Conservation (phyloP, 1,140 invertebrate species). For the Conopomorpha cramerella region DNA sequence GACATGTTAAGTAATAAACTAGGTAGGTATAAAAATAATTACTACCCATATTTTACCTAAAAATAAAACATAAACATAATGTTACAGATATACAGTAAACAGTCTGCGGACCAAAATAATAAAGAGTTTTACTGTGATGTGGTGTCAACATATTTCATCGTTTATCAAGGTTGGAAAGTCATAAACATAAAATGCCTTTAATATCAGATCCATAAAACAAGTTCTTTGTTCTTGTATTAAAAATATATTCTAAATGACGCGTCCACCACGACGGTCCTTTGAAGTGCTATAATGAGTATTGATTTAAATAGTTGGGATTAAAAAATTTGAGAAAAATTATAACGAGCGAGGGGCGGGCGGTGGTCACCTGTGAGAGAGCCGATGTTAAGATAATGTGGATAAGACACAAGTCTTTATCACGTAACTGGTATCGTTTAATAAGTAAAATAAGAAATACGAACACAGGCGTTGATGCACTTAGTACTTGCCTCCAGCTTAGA, state of each 20-base stretch:
- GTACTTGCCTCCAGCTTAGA: no score
- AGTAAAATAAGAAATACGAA: no score
- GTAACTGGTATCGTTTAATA: no score
- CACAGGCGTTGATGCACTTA: no score
- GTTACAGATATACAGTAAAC: no score
- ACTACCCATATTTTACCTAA: no score
- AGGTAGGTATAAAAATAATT: no score
- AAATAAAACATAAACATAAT: no score
- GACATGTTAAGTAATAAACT: no score
- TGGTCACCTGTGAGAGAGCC: no score
- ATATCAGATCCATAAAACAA: constrained; percentile 46
- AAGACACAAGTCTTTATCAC: constrained; percentile 5
- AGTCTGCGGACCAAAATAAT: no score
- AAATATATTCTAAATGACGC: no score
- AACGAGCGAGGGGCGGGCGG: constrained; percentile 34
- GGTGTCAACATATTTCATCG: constrained; percentile 27
- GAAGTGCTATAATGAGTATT: constrained; percentile 54
- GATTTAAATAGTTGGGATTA: constrained; percentile 56
- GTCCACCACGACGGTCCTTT: constrained; percentile 44
- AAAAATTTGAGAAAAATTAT: constrained; percentile 54
- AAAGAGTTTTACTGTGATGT: constrained; percentile 14
- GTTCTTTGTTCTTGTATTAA: constrained; percentile 40
- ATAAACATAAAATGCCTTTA: constrained; percentile 49
- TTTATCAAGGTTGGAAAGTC: constrained; percentile 33
- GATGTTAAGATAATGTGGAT: constrained; percentile 20